Evolutionary conservation across 2,113 vertebrate species (phyloP).

Genomic region (Hemichromis elongatus): DNA sequence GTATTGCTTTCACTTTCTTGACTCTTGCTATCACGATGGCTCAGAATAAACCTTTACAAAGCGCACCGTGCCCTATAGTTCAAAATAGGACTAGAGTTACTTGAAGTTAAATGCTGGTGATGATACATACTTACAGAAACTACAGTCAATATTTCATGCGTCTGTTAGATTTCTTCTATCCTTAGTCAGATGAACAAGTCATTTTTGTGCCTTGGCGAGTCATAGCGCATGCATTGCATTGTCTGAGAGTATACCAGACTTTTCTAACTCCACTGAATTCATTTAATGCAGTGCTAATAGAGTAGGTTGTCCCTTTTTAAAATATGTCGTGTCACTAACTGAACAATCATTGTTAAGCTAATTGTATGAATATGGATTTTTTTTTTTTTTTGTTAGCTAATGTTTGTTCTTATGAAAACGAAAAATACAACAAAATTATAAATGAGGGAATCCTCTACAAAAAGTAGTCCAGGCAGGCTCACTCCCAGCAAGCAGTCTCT

Average conservation of each 20-base stretch:
- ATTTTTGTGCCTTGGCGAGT: not conserved
- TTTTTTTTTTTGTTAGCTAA: not conserved
- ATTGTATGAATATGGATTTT: not conserved
- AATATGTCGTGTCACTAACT: not conserved
- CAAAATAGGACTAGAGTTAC: not conserved
- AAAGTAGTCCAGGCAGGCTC: not conserved
- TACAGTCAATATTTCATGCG: not conserved
- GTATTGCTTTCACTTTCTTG: not conserved
- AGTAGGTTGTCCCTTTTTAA: not conserved
- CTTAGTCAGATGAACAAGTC: not conserved
- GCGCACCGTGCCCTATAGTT: not conserved
- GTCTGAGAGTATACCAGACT: not conserved
- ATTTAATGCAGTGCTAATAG: not conserved
- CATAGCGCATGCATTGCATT: not conserved
- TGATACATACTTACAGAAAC: not conserved
- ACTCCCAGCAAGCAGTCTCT: not conserved
- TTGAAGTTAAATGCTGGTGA: not conserved
- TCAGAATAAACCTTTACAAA: not conserved
- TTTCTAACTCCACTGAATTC: not conserved
- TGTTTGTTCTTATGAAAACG: not conserved
- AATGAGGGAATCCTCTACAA: not conserved
- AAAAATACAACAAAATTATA: not conserved
- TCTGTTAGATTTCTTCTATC: not conserved
- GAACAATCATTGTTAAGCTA: not conserved
- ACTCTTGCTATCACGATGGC: not conserved